Evolutionary conservation across 1,140 invertebrate genomes (phyloP).

Genomic region (Cherax destructor): DNA sequence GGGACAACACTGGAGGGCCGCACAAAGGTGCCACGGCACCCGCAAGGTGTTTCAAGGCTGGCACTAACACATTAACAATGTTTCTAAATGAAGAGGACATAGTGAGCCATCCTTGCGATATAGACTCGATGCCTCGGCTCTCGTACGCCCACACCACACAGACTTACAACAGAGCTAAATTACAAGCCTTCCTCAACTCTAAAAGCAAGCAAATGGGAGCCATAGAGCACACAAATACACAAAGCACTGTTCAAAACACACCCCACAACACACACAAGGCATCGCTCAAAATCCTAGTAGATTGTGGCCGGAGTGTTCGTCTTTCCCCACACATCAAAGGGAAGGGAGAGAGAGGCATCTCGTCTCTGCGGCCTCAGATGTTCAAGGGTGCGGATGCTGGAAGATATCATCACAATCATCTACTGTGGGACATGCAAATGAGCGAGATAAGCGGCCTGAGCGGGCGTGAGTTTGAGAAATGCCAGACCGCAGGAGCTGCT

Average conservation of each 20-base stretch:
- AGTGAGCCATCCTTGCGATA: too few relatives aligned
- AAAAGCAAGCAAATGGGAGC: too few relatives aligned
- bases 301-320: background rate
- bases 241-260: background rate
- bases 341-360: conserved; percentile 31
- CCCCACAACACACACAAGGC: background rate
- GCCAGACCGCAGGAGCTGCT: conserved; percentile 4
- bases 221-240: too few relatives aligned
- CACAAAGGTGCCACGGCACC: conserved; percentile 23
- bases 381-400: conserved; percentile 54
- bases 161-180: too few relatives aligned
- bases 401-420: conserved; percentile 66
- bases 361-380: conserved; percentile 55
- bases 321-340: background rate
- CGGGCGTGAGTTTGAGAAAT: conserved; percentile 55
- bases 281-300: conserved; percentile 1
- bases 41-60: background rate
- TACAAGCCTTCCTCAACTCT: too few relatives aligned
- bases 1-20: conserved; percentile 13
- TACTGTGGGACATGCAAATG: conserved; percentile 64
- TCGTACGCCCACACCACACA: too few relatives aligned
- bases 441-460: conserved; percentile 45
- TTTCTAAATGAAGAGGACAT: conserved; percentile 38
- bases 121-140: background rate
- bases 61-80: background rate